Evolutionary conservation across 1,140 invertebrate genomes (phyloP).

Genomic region (Vanessa tameamea): DNA sequence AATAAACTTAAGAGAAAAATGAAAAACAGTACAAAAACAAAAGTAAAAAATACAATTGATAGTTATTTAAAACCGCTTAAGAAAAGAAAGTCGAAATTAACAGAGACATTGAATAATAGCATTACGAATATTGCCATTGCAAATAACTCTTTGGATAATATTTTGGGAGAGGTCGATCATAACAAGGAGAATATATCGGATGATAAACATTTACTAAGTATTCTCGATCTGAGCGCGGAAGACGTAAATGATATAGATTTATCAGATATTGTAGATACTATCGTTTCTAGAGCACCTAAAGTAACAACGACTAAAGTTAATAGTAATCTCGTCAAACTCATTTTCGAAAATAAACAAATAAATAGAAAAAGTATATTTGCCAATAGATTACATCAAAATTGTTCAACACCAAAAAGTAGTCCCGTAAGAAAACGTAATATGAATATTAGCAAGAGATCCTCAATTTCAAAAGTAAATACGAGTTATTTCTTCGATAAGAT

Average conservation of each 20-base stretch:
- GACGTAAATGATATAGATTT: conserved; percentile 77
- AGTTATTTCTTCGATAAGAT: conserved; percentile 78
- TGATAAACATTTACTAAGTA: conserved; percentile 36
- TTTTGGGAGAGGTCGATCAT: conserved; percentile 15
- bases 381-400: conserved; percentile 51
- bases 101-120: conserved; percentile 44
- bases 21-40: conserved; percentile 49
- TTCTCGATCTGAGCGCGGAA: conserved; percentile 76
- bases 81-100: conserved; percentile 45
- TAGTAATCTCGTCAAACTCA: conserved; percentile 63
- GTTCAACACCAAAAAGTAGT: conserved; percentile 69
- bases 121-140: conserved; percentile 48
- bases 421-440: conserved; percentile 45
- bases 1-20: conserved; percentile 63
- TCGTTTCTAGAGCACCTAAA: conserved; percentile 68
- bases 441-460: conserved; percentile 21
- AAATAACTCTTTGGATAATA: conserved; percentile 22
- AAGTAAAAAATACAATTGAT: conserved; percentile 61
- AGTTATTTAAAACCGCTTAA: conserved; percentile 64
- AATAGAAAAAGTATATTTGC: conserved; percentile 44
- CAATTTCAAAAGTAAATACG: conserved; percentile 49
- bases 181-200: conserved; percentile 42
- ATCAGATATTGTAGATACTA: conserved; percentile 83
- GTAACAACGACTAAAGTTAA: conserved; percentile 61
- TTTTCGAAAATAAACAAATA: conserved; percentile 62